Evolutionary conservation across 2,888 invertebrate genomes (phyloP).

Genomic region (Agriopis leucophaearia): DNA sequence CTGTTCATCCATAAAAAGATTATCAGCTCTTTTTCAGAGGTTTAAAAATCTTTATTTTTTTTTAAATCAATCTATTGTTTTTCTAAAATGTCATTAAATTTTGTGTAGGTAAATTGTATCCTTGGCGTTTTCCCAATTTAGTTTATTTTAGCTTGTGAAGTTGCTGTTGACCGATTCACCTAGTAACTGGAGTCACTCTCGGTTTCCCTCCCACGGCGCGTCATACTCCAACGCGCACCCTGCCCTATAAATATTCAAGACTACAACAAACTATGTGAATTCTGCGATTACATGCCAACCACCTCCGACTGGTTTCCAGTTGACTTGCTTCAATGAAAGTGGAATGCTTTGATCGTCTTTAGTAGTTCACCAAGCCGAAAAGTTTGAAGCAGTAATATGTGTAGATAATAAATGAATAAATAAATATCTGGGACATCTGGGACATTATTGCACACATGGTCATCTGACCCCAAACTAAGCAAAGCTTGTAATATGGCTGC

Average conservation of each 20-base stretch:
- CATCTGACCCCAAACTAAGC: no score
- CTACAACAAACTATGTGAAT: slow-evolving; percentile 40
- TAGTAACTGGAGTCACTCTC: slow-evolving; percentile 66
- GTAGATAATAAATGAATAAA: no score
- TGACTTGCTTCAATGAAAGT: slow-evolving; percentile 43
- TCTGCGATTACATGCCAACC: slow-evolving; percentile 36
- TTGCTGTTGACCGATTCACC: slow-evolving; percentile 43
- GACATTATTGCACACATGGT: no score
- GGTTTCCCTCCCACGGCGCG: slow-evolving; percentile 70
- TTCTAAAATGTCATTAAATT: no score
- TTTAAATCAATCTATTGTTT: no score
- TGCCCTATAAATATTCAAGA: slow-evolving; percentile 40
- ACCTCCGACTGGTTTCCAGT: slow-evolving; percentile 39
- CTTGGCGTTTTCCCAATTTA: background rate
- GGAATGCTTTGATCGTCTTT: slow-evolving; percentile 30
- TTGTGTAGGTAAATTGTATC: no score
- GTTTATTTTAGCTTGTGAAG: background rate
- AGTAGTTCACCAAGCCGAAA: slow-evolving; percentile 20
- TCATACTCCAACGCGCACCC: slow-evolving; percentile 76
- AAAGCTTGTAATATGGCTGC: no score
- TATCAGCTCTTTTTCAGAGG: no score
- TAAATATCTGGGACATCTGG: no score
- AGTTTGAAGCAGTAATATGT: background rate
- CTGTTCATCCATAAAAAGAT: no score
- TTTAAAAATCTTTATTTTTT: no score